Evolutionary conservation across 1,140 invertebrate species (phyloP).

Genomic region (Trachymyrmex cornetzi): DNA sequence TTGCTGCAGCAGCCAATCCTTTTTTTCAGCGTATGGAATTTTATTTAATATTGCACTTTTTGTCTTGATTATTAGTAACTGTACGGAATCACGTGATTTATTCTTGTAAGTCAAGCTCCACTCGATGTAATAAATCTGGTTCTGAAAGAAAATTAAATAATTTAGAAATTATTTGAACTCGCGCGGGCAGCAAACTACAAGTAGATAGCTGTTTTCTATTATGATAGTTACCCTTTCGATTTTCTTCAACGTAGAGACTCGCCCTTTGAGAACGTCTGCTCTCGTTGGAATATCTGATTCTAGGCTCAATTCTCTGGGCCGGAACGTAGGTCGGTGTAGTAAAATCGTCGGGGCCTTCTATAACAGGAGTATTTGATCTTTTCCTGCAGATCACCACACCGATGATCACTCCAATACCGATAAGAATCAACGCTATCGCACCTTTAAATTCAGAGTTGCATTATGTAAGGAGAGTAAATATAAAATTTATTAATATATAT

Average conservation of each 20-base stretch:
- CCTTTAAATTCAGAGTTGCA: conserved; percentile 66
- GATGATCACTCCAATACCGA: conserved; percentile 83
- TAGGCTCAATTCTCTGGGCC: conserved; percentile 83
- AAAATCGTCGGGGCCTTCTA: conserved; percentile 82
- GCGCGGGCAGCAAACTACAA: no score
- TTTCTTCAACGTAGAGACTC: conserved; percentile 84
- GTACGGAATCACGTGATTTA: conserved; percentile 67
- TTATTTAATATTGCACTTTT: conserved; percentile 50
- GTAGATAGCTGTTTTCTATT: not conserved
- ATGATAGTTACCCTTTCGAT: conserved; percentile 80
- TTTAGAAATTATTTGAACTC: not conserved
- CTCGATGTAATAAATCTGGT: conserved; percentile 84
- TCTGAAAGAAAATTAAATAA: conserved; percentile 81
- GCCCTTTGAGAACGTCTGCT: conserved; percentile 81
- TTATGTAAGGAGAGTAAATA: conserved; percentile 5
- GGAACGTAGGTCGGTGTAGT: conserved; percentile 84
- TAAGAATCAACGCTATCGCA: conserved; percentile 78
- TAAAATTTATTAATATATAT: not conserved
- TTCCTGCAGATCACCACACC: conserved; percentile 82
- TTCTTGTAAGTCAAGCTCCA: conserved; percentile 83
- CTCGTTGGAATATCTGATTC: conserved; percentile 80
- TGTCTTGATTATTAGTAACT: conserved; percentile 33
- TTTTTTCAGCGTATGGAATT: conserved; percentile 16
- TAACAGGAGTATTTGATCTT: conserved; percentile 64
- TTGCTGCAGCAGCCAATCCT: no score